These are phyloP conservation scores for Bombus pyrosoma DNA, from an alignment of 1,140 invertebrate genomes.

Conservation along the genomic window DNA sequence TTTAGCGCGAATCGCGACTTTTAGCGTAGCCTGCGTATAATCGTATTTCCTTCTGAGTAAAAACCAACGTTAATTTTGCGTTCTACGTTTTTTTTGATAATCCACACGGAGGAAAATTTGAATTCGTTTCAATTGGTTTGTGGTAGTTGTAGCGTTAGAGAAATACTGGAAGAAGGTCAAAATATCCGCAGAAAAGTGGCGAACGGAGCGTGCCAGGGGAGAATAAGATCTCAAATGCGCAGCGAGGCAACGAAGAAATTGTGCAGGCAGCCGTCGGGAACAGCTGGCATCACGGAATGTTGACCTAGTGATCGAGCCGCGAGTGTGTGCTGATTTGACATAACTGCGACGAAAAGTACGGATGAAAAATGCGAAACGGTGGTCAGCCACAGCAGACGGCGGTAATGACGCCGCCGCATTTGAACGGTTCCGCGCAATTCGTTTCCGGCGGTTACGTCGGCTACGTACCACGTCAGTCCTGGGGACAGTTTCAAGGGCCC, in stretches of 20 bases:
- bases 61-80: no score
- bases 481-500: conserved; percentile 74
- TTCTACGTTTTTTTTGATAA: no score
- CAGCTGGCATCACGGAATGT: conserved; percentile 26
- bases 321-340: conserved; percentile 31
- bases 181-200: background rate
- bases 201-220: background rate
- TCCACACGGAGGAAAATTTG: no score
- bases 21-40: no score
- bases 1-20: no score
- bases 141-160: background rate
- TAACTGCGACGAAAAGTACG: conserved; percentile 31
- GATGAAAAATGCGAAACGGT: conserved; percentile 78
- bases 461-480: conserved; percentile 77
- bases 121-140: background rate
- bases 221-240: conserved; percentile 13
- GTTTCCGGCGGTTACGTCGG: conserved; percentile 78
- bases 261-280: background rate
- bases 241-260: background rate
- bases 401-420: conserved; percentile 79
- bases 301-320: conserved; percentile 36
- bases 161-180: background rate
- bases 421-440: conserved; percentile 81
- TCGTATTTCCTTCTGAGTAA: no score
- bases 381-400: conserved; percentile 79